phyloP scores from a whole-genome alignment of 2,888 invertebrate genomes.

The Drosophila colorata region DNA sequence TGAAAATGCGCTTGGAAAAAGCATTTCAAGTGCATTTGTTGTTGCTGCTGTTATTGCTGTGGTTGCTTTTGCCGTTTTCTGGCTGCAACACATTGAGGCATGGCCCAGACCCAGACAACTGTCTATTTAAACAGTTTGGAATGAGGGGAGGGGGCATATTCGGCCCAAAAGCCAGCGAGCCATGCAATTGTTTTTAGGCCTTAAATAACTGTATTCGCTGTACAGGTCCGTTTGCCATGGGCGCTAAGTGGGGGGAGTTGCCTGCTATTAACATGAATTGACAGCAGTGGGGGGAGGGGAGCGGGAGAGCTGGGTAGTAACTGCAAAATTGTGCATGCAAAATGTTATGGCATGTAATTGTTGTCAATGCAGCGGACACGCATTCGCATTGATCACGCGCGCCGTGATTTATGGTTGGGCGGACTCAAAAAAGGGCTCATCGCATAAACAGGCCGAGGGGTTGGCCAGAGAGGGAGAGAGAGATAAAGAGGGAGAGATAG shows the following conservation, averaged over 20 bases:
- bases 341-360: slow-evolving; percentile 66
- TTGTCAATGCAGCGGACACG: slow-evolving; percentile 62
- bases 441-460: slow-evolving; percentile 25
- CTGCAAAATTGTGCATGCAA: slow-evolving; percentile 59
- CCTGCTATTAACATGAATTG: slow-evolving; percentile 16
- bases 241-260: slow-evolving; percentile 59
- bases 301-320: not conserved
- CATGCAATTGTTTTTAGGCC: slow-evolving; percentile 71
- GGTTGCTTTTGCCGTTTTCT: slow-evolving; percentile 18
- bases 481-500: not conserved
- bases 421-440: slow-evolving; percentile 30
- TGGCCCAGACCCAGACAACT: slow-evolving; percentile 62
- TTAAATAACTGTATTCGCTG: slow-evolving; percentile 68
- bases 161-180: slow-evolving; percentile 63
- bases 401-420: slow-evolving; percentile 60
- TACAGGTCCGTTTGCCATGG: slow-evolving; percentile 11
- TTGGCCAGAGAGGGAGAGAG: not conserved
- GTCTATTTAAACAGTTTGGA: slow-evolving; percentile 59
- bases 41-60: slow-evolving; percentile 22
- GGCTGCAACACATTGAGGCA: slow-evolving; percentile 41
- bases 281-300: not conserved
- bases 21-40: slow-evolving; percentile 68
- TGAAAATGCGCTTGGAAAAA: slow-evolving; percentile 67
- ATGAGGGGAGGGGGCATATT: slow-evolving; percentile 5
- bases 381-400: slow-evolving; percentile 61